Base-by-base conservation (phyloP, 1,140 invertebrate genomes). In the Cherax quadricarinatus region DNA sequence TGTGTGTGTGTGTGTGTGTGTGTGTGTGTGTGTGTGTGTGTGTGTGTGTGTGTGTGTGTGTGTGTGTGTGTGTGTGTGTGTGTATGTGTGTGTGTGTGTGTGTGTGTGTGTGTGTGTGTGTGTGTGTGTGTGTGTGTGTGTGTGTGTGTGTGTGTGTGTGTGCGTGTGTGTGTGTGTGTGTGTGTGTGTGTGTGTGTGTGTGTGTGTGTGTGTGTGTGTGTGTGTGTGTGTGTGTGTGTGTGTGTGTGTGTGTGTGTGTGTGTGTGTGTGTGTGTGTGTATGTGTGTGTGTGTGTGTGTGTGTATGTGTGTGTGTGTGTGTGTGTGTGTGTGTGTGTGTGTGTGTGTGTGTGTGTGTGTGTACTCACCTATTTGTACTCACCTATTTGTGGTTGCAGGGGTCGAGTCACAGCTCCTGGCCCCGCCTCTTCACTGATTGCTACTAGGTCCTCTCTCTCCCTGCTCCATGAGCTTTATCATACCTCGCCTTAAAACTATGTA, bases 101-200 rank as follows among this genome's bases (percentile, higher is more conserved):
- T 57, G 53, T 57, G 53, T 6, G 53, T 57, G 53, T 57, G 53
- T 83, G 16, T 49, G 16, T 83, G 51, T 83, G 51, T 83, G 51
- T 83, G 51, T 83, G 51, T 83, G 51, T 83, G 51, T 83, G 51
- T 83, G 51, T 83, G 51, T 83, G 51, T 83, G 51, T 83, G 51
- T 83, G 51, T 83, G 51, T 83, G 51, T 57, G 51, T 57, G 51
- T 57, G 48, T 83, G 30, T 83, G 48, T 83, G 48, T 83, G 48
- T 83, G 48, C 51, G 48, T 51, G 48, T 83, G 48, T 83, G 48
- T 83, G 48, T 83, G 48, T 83, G 48, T 83, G 51, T 51, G 41
- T 83, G 51, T 83, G 51, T 83, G 51, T 83, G 51, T 49, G 51
- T 83, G 51, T 83, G 51, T 83, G 51, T 83, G n/a, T 83, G 51